These are phyloP conservation scores for Drosophila melanocephala DNA, from an alignment of 2,888 invertebrate species.

Conservation along the genomic window DNA sequence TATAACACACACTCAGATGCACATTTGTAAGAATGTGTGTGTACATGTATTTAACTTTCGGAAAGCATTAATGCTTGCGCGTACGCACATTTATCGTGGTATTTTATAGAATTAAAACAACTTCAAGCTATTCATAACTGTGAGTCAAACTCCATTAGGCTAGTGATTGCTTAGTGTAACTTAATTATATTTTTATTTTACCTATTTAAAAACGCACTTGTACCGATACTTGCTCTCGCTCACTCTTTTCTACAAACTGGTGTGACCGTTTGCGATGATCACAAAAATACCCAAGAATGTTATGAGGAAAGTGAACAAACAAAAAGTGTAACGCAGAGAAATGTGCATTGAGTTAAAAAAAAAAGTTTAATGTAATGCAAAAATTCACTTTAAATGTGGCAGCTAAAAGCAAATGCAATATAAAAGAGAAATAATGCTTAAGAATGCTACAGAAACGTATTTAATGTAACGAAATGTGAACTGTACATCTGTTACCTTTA, in stretches of 20 bases:
- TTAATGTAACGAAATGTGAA: background rate
- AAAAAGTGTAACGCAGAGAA: background rate
- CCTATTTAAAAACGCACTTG: conserved; percentile 33
- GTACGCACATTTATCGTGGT: background rate
- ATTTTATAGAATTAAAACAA: background rate
- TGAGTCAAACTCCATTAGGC: background rate
- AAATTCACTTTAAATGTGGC: background rate
- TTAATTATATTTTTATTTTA: conserved; percentile 11
- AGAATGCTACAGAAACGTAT: background rate
- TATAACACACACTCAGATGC: conserved; percentile 25
- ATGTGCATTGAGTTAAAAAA: background rate
- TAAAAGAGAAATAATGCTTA: background rate
- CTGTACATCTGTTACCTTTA: background rate
- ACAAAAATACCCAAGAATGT: conserved; percentile 12
- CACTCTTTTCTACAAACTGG: conserved; percentile 29
- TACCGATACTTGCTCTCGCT: conserved; percentile 39
- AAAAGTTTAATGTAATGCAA: conserved; percentile 6
- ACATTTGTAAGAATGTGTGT: conserved; percentile 30
- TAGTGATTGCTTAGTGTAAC: background rate
- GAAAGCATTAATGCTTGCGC: conserved; percentile 11
- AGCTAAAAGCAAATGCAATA: background rate
- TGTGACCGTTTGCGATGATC: conserved; percentile 19
- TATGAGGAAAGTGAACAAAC: background rate
- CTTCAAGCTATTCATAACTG: background rate
- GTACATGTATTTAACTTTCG: conserved; percentile 29